Evolutionary conservation across 1,140 invertebrate species (phyloP).

Genomic region (Tetragnatha versicolor): DNA sequence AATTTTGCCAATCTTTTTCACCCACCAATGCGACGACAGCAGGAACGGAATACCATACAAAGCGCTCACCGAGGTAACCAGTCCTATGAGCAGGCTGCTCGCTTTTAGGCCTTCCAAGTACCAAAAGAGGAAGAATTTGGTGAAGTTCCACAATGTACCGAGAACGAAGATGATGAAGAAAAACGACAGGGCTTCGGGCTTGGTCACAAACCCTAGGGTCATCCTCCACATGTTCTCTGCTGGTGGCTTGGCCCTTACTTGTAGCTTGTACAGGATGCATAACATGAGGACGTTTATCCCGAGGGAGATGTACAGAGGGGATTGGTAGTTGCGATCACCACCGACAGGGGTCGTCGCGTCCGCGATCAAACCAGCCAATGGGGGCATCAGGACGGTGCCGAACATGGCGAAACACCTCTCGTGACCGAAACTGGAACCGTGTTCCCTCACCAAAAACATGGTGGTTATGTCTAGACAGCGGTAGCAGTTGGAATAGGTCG

Average conservation of each 20-base stretch:
- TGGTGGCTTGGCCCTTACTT: neutral
- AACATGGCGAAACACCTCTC: constrained; percentile 26
- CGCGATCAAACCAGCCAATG: constrained; percentile 18
- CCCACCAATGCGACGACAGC: constrained; percentile 28
- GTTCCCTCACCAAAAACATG: constrained; percentile 21
- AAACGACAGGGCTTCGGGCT: constrained; percentile 7
- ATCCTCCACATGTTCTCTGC: constrained; percentile 32
- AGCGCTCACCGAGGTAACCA: constrained; percentile 9
- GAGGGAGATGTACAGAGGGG: constrained; percentile 9
- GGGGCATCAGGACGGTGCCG: neutral
- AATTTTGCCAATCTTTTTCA: constrained; percentile 19
- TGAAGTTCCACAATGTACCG: constrained; percentile 23
- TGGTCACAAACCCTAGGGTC: constrained; percentile 6
- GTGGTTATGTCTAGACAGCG: constrained; percentile 26
- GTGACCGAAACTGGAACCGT: constrained; percentile 30
- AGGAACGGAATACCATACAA: constrained; percentile 37
- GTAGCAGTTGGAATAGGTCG: constrained; percentile 3
- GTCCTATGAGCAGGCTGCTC: neutral
- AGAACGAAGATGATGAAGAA: neutral
- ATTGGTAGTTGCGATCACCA: constrained; percentile 4
- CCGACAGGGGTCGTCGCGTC: neutral
- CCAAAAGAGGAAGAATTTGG: constrained; percentile 15
- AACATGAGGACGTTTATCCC: neutral
- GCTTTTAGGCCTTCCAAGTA: constrained; percentile 4
- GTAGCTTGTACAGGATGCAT: neutral